Evolutionary conservation across 2,797 vertebrate species (phyloP).

Genomic region (Lophius americanus): DNA sequence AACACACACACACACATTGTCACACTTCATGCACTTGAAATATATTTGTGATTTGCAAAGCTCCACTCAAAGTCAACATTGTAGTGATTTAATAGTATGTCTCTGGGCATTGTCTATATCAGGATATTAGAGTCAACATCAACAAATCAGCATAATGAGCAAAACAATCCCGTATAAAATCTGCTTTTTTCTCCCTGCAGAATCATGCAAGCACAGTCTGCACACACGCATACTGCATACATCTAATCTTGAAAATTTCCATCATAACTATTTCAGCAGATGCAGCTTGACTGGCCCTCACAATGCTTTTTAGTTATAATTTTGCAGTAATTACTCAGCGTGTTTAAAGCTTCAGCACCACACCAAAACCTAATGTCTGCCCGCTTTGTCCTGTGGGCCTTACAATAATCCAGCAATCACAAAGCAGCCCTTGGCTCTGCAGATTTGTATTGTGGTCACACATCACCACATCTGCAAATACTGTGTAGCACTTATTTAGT

Average conservation of each 20-base stretch:
- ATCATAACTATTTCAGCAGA: conserved; percentile 44
- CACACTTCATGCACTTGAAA: conserved; percentile 53
- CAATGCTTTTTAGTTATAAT: conserved; percentile 37
- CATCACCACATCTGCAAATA: background rate
- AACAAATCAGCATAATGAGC: conserved; percentile 79
- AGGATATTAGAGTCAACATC: conserved; percentile 70
- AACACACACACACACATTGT: conserved; percentile 11
- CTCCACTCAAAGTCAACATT: conserved; percentile 54
- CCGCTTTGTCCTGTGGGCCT: conserved; percentile 38
- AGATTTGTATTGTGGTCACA: conserved; percentile 33
- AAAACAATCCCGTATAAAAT: conserved; percentile 57
- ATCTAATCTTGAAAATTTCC: conserved; percentile 37
- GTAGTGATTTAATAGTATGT: conserved; percentile 73
- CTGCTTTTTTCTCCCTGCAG: conserved; percentile 37
- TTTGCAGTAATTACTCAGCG: too few relatives aligned
- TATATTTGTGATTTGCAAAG: conserved; percentile 61
- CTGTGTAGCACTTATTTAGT: conserved; percentile 31
- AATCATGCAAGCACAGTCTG: conserved; percentile 11
- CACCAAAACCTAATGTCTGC: conserved; percentile 47
- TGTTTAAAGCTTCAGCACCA: too few relatives aligned
- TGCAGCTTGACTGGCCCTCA: conserved; percentile 55
- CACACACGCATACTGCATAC: conserved; percentile 10
- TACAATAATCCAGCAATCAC: conserved; percentile 36
- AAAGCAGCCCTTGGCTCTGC: conserved; percentile 34
- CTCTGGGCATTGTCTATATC: conserved; percentile 62